Percentiles rank a stretch among this genome's conserved stretches.
These are phyloP conservation scores for Poeciliopsis occidentalis DNA, from an alignment of 2,113 vertebrate species.

Conservation along the genomic window DNA sequence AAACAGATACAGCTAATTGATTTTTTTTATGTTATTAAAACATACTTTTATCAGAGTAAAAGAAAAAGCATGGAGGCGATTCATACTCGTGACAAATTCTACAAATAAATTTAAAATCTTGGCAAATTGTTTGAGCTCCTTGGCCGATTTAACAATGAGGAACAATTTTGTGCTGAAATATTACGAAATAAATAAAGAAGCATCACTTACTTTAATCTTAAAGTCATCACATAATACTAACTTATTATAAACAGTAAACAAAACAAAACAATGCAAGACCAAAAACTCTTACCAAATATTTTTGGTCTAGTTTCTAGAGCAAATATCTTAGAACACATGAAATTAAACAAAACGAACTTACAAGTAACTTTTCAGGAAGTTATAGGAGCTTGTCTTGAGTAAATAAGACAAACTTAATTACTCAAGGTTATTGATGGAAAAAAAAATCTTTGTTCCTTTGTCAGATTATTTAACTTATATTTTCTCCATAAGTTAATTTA, in stretches of 20 bases:
- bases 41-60: conserved; percentile 16
- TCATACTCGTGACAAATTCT: neutral
- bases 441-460: too few relatives aligned
- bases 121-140: neutral
- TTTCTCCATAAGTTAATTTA: too few relatives aligned
- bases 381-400: too few relatives aligned
- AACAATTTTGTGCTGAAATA: neutral
- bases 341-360: too few relatives aligned
- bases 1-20: conserved; percentile 55
- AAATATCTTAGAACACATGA: too few relatives aligned
- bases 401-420: too few relatives aligned
- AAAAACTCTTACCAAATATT: neutral
- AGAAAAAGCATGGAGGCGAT: conserved; percentile 15
- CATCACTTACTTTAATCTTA: neutral
- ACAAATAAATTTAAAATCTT: neutral
- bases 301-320: too few relatives aligned
- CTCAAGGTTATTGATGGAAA: too few relatives aligned
- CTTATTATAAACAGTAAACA: neutral
- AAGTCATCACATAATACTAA: neutral
- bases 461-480: too few relatives aligned
- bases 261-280: neutral
- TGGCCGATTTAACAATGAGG: neutral
- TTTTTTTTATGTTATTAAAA: conserved; percentile 43
- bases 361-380: too few relatives aligned
- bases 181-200: neutral